Conservation (phyloP, 2,797 vertebrate genomes). For the Hozukius guyotensis region DNA sequence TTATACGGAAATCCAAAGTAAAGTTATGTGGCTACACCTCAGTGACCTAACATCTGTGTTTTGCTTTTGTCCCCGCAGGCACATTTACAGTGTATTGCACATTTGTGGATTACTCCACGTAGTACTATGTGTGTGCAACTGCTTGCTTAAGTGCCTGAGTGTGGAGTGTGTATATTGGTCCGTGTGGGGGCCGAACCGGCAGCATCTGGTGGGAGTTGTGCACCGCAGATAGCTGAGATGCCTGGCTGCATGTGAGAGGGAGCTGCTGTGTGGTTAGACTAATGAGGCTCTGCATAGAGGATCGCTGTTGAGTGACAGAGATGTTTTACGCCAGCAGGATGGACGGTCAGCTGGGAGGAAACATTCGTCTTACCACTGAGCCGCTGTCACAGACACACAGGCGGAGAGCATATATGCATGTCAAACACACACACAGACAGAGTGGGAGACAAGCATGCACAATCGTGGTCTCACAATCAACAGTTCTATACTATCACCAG, state of each 20-base stretch:
- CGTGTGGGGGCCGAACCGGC: neutral
- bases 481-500: constrained; percentile 1
- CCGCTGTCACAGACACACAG: constrained; percentile 49
- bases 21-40: constrained; percentile 31
- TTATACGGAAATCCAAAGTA: constrained; percentile 9
- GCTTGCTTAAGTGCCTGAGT: constrained; percentile 15
- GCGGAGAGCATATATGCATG: neutral
- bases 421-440: neutral
- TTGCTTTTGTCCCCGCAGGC: neutral
- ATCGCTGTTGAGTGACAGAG: constrained; percentile 68
- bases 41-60: constrained; percentile 19
- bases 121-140: neutral
- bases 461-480: neutral
- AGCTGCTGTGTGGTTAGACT: constrained; percentile 69
- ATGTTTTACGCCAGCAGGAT: constrained; percentile 68
- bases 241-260: constrained; percentile 48
- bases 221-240: constrained; percentile 34
- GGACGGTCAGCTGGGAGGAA: constrained; percentile 58
- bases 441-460: neutral
- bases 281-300: constrained; percentile 71
- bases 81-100: neutral
- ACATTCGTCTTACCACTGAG: constrained; percentile 46
- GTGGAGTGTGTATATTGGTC: constrained; percentile 14
- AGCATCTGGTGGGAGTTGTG: constrained; percentile 40
- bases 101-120: constrained; percentile 18